Evolutionary conservation across 2,888 invertebrate species (phyloP), one percentile per base, ranked within the genome.

Genomic region (Notodonta ziczac): DNA sequence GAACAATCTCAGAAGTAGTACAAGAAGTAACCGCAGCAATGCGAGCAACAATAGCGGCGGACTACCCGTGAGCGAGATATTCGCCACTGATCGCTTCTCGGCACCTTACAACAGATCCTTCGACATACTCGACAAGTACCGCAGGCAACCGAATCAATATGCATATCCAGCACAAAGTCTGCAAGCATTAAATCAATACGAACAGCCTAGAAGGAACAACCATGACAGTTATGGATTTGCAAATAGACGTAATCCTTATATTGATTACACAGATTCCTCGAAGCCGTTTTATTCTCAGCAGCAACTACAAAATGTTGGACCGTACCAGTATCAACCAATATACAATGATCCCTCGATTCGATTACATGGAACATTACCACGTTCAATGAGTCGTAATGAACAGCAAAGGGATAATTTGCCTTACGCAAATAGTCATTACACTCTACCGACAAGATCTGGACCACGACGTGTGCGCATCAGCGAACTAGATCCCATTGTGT

Each of bases 401-500:
- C 69, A 61, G 16, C 60, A 55, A 60, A 71, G 68, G 59, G 70
- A 66, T 60, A 77, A 72, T 66, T 74, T 78, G 32, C 76, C 76
- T 69, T 75, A 80, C 65, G 77, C 75, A 50, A 78, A 79, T 72
- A 88, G 83, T 54, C 83, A 85, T 73, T 85, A 89, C 67, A 89
- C 91, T 7, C 77, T 93, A 69, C 93, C 93, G 46, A 73, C 77
- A 61, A 86, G 86, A 76, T 85, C 85, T 56, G 84, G 81, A 57
- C 80, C 84, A 63, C 82, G 93, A 77, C 88, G 92, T 56, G 93
- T 93, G 44, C 89, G 93, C 73, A 93, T 93, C 78, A 91, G 91
- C 73, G 87, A 91, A 69, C 80, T 84, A 61, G 81, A 86, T 63
- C 89, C 93, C 40, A 84, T 86, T 72, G 85, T 93, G 61, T 83